phyloP scores from a whole-genome alignment of 2,888 invertebrate species.

The Eumacrocentrus americanus region DNA sequence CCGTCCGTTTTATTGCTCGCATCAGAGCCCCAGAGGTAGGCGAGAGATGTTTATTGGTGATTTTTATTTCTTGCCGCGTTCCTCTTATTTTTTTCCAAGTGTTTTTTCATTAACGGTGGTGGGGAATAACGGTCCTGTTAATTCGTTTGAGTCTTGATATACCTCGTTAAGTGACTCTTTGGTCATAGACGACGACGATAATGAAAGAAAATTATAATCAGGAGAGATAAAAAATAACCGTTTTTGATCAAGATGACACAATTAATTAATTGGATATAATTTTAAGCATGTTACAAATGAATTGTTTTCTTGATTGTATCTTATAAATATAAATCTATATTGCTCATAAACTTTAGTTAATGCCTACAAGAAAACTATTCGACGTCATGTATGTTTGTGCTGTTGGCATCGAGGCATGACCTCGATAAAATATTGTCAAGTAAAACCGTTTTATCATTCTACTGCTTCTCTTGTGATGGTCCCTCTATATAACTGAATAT shows the following conservation, averaged over 20 bases:
- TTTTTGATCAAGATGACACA: too few species aligned
- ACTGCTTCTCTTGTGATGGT: too few species aligned
- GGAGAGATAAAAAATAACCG: too few species aligned
- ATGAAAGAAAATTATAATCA: slow-evolving; percentile 5
- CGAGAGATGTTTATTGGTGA: slow-evolving; percentile 14
- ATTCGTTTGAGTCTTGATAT: slow-evolving; percentile 18
- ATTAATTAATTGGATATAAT: too few species aligned
- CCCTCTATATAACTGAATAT: too few species aligned
- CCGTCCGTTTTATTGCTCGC: neutral
- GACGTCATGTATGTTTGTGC: neutral
- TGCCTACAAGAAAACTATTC: neutral
- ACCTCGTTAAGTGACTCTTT: slow-evolving; percentile 11
- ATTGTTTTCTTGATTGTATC: neutral
- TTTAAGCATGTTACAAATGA: too few species aligned
- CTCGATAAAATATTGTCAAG: slow-evolving; percentile 3
- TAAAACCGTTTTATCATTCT: slow-evolving; percentile 1
- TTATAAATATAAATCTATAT: neutral
- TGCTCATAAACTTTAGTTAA: slow-evolving; percentile 7
- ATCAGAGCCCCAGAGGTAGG: neutral
- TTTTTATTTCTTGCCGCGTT: slow-evolving; percentile 1
- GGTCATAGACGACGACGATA: neutral
- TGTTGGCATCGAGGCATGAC: neutral
- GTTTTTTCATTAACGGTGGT: slow-evolving; percentile 10
- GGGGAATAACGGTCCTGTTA: slow-evolving; percentile 24
- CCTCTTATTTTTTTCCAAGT: neutral